Evolutionary conservation across 2,888 invertebrate genomes (phyloP), one percentile per base, ranked within the genome.

Genomic region (Siphlonurus alternatus): DNA sequence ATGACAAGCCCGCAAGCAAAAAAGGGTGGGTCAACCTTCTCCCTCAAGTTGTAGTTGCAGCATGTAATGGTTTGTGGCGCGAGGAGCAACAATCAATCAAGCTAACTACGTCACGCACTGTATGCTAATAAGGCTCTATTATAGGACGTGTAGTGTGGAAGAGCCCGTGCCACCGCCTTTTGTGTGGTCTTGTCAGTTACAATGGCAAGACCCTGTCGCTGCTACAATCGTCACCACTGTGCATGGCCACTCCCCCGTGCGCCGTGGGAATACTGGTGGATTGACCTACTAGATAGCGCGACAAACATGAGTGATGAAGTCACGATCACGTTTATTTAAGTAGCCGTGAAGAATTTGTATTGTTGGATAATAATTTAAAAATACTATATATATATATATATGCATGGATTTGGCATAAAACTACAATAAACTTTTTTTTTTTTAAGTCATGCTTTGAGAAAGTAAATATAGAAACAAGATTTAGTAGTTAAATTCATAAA

Each of bases 81-180:
- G 56, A 20, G 56, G 7, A 56, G 20, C 56, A 56, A 56, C 56
- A 56, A 56, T 56, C 56, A 56, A 56, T 56, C 56, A 56, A 38
- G 38, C 7, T 15, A 38, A 38, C 38, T 38, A 38, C 38, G 38
- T 38, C 38, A 38, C 15, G 15, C 5, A 38, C 5, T 38, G 15
- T 38, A 38, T 38, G 38, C 38, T 38, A 38, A 38, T 38, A 15
- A 38, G 38, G 15, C 38, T 38, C 38, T 10, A 38, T 5, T 38
- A 38, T 38, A n/a, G n/a, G n/a, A 38, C 38, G 15, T 38, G 15
- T 38, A 38, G 38, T 38, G 38, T 5, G 38, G 38, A 38, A 5
- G 15, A 38, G 15, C 38, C 38, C 38, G 38, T 38, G 38, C 15
- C 15, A 38, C 15, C 38, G 38, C 7, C 38, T 38, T 38, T 38